A percentile compares a stretch with the other conserved stretches of the same genome.
These are phyloP conservation scores for Onychorhynchus coronatus DNA, from an alignment of 2,113 vertebrate genomes.

Conservation along the genomic window DNA sequence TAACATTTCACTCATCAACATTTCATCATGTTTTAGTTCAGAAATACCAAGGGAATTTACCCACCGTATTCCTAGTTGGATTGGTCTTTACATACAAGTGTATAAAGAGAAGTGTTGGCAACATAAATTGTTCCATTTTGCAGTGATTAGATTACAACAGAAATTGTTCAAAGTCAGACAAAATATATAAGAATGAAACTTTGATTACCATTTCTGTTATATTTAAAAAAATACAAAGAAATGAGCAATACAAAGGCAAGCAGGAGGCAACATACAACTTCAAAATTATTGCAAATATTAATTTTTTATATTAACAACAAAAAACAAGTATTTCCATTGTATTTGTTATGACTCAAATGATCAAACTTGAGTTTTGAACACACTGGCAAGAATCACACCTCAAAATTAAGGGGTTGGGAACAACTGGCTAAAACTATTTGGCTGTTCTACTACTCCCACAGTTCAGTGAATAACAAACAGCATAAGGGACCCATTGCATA, in stretches of 20 bases:
- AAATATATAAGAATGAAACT: background rate
- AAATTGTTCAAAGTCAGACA: background rate
- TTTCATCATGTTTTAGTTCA: background rate
- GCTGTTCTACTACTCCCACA: background rate
- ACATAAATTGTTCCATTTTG: background rate
- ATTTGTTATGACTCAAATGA: background rate
- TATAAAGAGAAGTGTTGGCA: background rate
- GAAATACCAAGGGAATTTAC: background rate
- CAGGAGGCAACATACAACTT: background rate
- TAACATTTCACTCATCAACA: background rate
- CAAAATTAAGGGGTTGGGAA: background rate
- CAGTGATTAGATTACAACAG: background rate
- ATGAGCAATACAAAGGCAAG: rapidly evolving
- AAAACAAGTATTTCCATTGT: background rate
- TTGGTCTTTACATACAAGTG: background rate
- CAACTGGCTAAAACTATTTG: background rate
- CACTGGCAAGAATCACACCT: background rate
- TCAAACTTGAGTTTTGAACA: background rate
- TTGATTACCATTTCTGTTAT: background rate
- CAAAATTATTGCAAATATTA: background rate
- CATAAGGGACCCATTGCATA: background rate
- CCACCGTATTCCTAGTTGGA: background rate
- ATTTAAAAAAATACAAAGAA: background rate
- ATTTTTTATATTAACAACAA: background rate
- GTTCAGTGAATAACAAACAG: background rate